Evolutionary conservation across 2,888 invertebrate species (phyloP), one percentile per base, ranked within the genome.

Genomic region (Ypsolopha sequella): DNA sequence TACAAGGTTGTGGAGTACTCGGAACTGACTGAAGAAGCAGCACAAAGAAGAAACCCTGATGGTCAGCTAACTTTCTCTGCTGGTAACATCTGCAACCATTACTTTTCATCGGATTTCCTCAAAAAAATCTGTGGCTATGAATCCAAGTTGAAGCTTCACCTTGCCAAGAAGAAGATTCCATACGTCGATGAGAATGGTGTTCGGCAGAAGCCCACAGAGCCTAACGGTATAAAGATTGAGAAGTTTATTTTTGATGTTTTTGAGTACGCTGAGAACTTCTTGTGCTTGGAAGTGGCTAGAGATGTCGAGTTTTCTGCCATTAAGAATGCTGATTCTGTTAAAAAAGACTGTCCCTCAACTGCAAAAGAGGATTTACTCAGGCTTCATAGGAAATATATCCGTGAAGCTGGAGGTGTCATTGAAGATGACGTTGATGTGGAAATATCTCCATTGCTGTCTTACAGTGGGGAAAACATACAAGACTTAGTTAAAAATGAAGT

Each of bases 211-310:
- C 98, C 99, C 0, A 89, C 90, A 0, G 89, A 91, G 55, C 92
- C 96, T 0, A 99, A 99, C 65, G 99, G 99, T 8, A 96, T 99
- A 58, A 99, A 99, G 86, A 93, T 99, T 80, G 99, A 99, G 70
- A 99, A 99, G 76, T 99, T 99, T 73, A 95, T 99, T 8, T 99
- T 99, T 73, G 99, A 99, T 76, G 98, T 99, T 0, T 99, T 99
- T 70, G 94, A 94, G 66, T 97, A 96, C 76, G 92, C 98, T 0
- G 91, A 95, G 58, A 93, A 92, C 62, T 95, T 99, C 67, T 96
- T 94, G 9, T 95, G 96, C 6, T 95, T 98, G 91, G 97, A 99
- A 80, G 95, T 95, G 0, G 90, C 93, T 0, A 90, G 99, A 46
- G 93, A 95, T 60, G 93, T 95, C 54, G 99, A 99, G 73, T 99